These are phyloP conservation scores for Artibeus lituratus DNA, from an alignment of 2,797 vertebrate species.

Conservation along the genomic window DNA sequence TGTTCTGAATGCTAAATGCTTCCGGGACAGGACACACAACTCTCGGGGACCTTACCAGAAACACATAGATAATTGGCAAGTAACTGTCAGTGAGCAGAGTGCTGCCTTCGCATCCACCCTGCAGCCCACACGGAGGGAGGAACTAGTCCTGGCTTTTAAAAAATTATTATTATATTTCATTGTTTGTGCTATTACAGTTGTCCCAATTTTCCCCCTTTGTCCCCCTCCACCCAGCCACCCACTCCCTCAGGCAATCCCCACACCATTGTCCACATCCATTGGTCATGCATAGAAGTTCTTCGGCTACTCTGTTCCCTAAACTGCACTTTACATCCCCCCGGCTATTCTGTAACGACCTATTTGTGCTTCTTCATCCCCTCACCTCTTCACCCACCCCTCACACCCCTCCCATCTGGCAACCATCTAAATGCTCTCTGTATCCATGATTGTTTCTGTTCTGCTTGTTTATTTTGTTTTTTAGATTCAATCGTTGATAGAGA, in stretches of 20 bases:
- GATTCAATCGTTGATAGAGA: background rate
- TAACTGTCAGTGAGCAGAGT: too few relatives aligned
- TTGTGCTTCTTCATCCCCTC: background rate
- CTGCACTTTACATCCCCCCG: background rate
- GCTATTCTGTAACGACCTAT: background rate
- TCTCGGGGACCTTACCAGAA: background rate
- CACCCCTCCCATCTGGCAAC: background rate
- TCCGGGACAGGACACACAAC: background rate
- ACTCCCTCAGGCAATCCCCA: too few relatives aligned
- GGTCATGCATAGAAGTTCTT: background rate
- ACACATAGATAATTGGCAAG: fast-evolving
- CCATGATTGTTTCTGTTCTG: background rate
- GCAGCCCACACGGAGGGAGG: background rate
- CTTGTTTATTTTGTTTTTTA: background rate
- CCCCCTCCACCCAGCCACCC: too few relatives aligned
- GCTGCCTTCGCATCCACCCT: background rate
- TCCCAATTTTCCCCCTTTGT: too few relatives aligned
- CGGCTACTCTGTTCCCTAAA: background rate
- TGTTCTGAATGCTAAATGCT: background rate
- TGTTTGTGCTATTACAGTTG: too few relatives aligned
- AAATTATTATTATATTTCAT: too few relatives aligned
- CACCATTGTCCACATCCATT: background rate
- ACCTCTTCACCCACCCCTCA: background rate
- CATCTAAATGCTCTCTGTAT: background rate
- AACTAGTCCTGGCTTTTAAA: background rate